Percentiles rank a stretch among this genome's conserved stretches.
phyloP scores from a whole-genome alignment of 2,888 invertebrate genomes.

The Hemicrepidius hirtus region DNA sequence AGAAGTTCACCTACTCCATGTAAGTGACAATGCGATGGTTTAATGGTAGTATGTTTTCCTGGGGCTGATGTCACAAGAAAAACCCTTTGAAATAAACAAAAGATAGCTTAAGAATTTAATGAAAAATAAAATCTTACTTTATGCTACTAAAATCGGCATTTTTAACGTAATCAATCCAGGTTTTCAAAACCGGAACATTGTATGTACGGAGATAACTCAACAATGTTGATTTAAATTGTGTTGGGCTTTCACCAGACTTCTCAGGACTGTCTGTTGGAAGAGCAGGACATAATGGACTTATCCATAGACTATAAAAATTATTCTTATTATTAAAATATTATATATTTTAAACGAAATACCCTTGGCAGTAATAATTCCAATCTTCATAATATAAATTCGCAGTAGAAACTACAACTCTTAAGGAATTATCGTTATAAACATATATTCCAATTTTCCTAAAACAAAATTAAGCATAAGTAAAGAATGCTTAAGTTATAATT shows the following conservation, averaged over 20 bases:
- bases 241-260: slow-evolving; percentile 85
- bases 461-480: too few relatives aligned
- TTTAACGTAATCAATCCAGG: slow-evolving; percentile 84
- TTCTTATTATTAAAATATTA: neutral
- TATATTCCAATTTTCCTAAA: slow-evolving; percentile 91
- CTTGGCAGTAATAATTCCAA: slow-evolving; percentile 96
- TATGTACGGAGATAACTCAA: slow-evolving; percentile 86
- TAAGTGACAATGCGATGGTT: slow-evolving; percentile 70
- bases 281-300: slow-evolving; percentile 86
- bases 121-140: slow-evolving; percentile 84
- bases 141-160: slow-evolving; percentile 88
- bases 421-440: slow-evolving; percentile 85
- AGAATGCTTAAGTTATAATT: too few relatives aligned
- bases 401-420: slow-evolving; percentile 91
- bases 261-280: slow-evolving; percentile 75
- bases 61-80: slow-evolving; percentile 91
- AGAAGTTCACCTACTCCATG: slow-evolving; percentile 78
- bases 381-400: slow-evolving; percentile 94
- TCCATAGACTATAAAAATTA: slow-evolving; percentile 82
- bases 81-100: slow-evolving; percentile 76
- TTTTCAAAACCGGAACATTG: slow-evolving; percentile 78
- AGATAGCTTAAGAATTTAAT: slow-evolving; percentile 4
- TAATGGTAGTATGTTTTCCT: slow-evolving; percentile 77
- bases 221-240: slow-evolving; percentile 87
- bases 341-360: slow-evolving; percentile 74